Percentiles rank a stretch among this genome's conserved stretches.
phyloP scores from a whole-genome alignment of 2,797 vertebrate genomes.

The Scarus forsteni region DNA sequence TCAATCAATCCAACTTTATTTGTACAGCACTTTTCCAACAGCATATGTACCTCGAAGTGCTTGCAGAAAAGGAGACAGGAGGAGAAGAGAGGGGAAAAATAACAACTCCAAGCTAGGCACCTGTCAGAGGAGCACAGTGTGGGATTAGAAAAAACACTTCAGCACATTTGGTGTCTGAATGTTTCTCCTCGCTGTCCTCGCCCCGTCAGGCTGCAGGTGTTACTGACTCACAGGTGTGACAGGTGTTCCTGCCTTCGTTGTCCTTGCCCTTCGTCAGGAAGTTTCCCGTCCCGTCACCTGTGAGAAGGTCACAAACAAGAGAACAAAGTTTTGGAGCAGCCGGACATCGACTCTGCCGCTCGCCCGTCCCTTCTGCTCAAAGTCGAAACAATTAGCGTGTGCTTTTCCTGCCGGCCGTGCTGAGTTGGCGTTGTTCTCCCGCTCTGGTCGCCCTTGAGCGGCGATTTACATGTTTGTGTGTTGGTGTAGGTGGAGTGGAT shows the following conservation, averaged over 20 bases:
- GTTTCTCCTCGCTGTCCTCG: neutral
- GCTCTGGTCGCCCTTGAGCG: constrained; percentile 60
- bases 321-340: constrained; percentile 31
- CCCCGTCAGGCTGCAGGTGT: constrained; percentile 35
- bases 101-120: too few species aligned
- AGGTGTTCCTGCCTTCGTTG: neutral
- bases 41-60: too few species aligned
- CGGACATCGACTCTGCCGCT: constrained; percentile 6
- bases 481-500: constrained; percentile 12
- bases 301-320: constrained; percentile 23
- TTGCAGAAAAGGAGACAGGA: too few species aligned
- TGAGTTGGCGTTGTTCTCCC: constrained; percentile 61
- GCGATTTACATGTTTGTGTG: constrained; percentile 49
- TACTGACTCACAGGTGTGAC: constrained; percentile 41
- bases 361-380: constrained; percentile 26
- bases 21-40: too few species aligned
- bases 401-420: constrained; percentile 29
- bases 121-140: too few species aligned
- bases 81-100: too few species aligned
- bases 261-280: neutral
- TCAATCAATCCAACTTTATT: too few species aligned
- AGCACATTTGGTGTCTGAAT: too few species aligned
- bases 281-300: neutral
- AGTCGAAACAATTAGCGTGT: constrained; percentile 31
- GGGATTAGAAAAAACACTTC: too few species aligned